phyloP scores from a whole-genome alignment of 1,140 invertebrate genomes.

The Dolichoris vasculosae region DNA sequence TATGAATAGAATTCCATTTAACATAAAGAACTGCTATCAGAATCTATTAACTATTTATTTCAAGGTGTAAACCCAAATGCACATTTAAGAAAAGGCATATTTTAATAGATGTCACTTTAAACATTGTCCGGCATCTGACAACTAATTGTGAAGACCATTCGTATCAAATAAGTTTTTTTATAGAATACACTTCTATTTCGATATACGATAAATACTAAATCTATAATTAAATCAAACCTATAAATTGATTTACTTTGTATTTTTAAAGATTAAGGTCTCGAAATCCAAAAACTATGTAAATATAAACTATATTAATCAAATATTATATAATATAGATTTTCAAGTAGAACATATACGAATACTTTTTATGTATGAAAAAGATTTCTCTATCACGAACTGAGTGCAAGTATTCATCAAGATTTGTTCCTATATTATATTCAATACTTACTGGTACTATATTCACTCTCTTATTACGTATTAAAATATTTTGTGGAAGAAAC shows the following conservation, averaged over 20 bases:
- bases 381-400: too few species aligned
- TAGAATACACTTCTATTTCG: background rate
- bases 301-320: background rate
- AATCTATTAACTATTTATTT: background rate
- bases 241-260: background rate
- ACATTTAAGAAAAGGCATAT: background rate
- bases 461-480: background rate
- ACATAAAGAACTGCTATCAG: background rate
- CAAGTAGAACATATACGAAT: background rate
- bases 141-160: background rate
- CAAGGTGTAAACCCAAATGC: too few species aligned
- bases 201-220: background rate
- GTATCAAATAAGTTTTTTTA: background rate
- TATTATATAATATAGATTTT: background rate
- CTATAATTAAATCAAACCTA: background rate
- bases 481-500: background rate
- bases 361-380: background rate
- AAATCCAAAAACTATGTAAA: background rate
- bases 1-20: background rate
- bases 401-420: background rate
- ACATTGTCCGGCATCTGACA: background rate
- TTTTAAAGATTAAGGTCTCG: background rate
- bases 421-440: background rate
- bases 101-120: background rate
- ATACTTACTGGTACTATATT: background rate